Evolutionary conservation across 2,888 invertebrate species (phyloP).

Genomic region (Exocentrus adspersus): DNA sequence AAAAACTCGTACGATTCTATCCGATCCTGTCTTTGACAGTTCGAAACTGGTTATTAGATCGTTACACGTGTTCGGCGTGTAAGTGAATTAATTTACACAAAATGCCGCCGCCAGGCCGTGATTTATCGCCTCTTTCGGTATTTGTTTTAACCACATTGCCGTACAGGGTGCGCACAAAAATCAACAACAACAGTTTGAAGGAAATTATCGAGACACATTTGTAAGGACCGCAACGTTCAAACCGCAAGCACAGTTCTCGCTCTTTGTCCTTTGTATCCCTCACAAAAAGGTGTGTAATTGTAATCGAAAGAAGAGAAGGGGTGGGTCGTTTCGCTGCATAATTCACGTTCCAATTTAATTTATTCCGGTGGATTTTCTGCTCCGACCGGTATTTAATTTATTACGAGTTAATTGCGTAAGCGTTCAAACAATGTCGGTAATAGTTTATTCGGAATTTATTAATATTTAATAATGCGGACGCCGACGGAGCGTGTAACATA

Average conservation of each 20-base stretch:
- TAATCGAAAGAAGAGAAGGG: not conserved
- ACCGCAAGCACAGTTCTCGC: too few relatives aligned
- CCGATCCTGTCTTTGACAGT: slow-evolving; percentile 28
- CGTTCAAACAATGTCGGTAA: slow-evolving; percentile 6
- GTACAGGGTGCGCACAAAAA: not conserved
- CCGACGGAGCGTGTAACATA: slow-evolving; percentile 30
- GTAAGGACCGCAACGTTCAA: too few relatives aligned
- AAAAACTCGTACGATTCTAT: slow-evolving; percentile 35
- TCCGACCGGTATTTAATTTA: not conserved
- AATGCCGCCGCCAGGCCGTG: not conserved
- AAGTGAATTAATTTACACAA: slow-evolving; percentile 23
- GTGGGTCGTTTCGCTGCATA: too few relatives aligned
- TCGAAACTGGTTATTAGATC: slow-evolving; percentile 37
- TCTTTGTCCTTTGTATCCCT: too few relatives aligned
- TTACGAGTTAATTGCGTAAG: not conserved
- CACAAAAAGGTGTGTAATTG: too few relatives aligned
- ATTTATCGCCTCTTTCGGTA: slow-evolving; percentile 1
- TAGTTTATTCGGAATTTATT: slow-evolving; percentile 26
- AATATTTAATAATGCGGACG: slow-evolving; percentile 26
- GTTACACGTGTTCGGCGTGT: slow-evolving; percentile 37
- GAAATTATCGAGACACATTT: not conserved
- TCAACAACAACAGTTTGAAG: not conserved
- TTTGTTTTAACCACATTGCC: not conserved
- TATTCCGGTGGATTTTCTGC: not conserved
- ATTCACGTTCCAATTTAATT: not conserved